These are phyloP conservation scores for Lithobates sylvaticus DNA, from an alignment of 2,797 vertebrate genomes.

Conservation along the genomic window DNA sequence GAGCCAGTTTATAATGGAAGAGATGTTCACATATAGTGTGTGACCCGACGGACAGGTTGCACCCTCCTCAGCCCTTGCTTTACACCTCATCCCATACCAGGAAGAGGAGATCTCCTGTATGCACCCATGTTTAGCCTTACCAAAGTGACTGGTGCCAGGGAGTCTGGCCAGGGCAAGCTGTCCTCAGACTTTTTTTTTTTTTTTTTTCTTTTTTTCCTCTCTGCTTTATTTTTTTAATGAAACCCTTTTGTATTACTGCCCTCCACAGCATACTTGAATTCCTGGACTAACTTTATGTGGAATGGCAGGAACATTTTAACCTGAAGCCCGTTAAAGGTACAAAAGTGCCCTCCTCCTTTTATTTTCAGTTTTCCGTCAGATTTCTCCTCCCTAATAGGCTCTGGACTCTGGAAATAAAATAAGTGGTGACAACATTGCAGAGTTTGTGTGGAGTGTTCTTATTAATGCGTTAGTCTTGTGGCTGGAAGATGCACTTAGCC, in stretches of 20 bases:
- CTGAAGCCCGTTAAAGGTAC: conserved; percentile 76
- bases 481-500: background rate
- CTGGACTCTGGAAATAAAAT: conserved; percentile 93
- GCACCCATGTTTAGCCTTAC: conserved; percentile 80
- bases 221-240: conserved; percentile 51
- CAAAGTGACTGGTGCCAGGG: conserved; percentile 78
- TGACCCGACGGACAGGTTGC: conserved; percentile 65
- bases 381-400: conserved; percentile 78
- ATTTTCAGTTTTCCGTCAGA: conserved; percentile 75
- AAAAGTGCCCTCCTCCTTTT: background rate
- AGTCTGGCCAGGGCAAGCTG: conserved; percentile 66
- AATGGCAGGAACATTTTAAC: conserved; percentile 82
- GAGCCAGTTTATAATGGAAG: conserved; percentile 60
- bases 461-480: background rate
- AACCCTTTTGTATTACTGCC: conserved; percentile 83
- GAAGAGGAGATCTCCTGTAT: conserved; percentile 62
- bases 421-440: conserved; percentile 89
- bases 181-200: conserved; percentile 7
- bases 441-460: conserved; percentile 61
- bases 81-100: conserved; percentile 23
- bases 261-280: conserved; percentile 82
- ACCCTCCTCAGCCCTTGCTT: conserved; percentile 59
- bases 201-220: background rate
- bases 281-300: conserved; percentile 76
- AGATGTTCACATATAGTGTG: conserved; percentile 58